Evolutionary conservation across 1,140 invertebrate species (phyloP), one percentile per base, ranked within the genome.

Genomic region (Cardiocondyla obscurior): DNA sequence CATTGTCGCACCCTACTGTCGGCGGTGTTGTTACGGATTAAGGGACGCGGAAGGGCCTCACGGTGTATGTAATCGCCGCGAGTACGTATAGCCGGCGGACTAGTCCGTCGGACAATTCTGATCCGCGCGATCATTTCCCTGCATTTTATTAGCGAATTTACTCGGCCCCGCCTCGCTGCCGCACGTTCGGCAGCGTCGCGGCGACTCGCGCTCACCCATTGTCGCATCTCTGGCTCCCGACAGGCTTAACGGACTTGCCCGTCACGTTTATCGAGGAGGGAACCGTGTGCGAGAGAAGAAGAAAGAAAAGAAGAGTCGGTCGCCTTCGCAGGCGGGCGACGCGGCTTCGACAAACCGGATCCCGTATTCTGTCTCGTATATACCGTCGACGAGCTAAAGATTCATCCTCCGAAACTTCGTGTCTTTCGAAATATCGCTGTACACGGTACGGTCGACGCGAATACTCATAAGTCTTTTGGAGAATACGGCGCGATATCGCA

Each of bases 71-170:
- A 90, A 90, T 89, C 90, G 77, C 62, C 62, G 62, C 83, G 81
- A 58, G 39, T 30, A 64, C 82, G 73, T 81, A n/a, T n/a, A 74
- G 81, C 42, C 58, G 76, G 86, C 8, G 8, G 58, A 62, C 30
- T 22, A 14, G 58, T 81, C 72, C 88, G 85, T 88, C 83, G 57
- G 62, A 76, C 72, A 46, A 85, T 86, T 84, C 85, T 90, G 90
- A 92, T 91, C 89, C 86, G 70, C 55, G 36, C 53, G 85, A 79
- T 67, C 91, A 89, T 89, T 87, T 84, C 89, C 87, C 73, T 90
- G 93, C 93, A 93, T 93, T 93, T 92, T 92, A 93, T 93, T 92
- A 93, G 90, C 90, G 93, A 92, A 93, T 93, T 93, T 92, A 85
- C 82, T 82, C 86, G 87, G 91, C 89, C 85, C 88, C 12, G 51